Conservation (phyloP, 1,140 invertebrate genomes). For the Caenorhabditis brenneri region DNA sequence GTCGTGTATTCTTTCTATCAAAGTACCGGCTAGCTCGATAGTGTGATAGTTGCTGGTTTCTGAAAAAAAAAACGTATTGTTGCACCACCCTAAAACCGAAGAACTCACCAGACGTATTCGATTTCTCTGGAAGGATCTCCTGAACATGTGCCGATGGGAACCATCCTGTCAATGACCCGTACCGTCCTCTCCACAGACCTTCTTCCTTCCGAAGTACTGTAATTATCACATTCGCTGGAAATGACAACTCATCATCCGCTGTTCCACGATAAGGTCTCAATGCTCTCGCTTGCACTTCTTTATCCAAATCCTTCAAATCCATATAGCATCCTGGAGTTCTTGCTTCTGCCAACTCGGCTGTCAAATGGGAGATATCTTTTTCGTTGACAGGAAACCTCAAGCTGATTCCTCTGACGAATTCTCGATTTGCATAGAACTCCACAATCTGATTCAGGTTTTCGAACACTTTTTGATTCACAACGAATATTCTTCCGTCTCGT, state of each 20-base stretch:
- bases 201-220: conserved; percentile 62
- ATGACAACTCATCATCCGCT: conserved; percentile 58
- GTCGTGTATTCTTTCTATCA: conserved; percentile 57
- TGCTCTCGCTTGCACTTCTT: conserved; percentile 63
- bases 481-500: conserved; percentile 69
- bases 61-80: too few species aligned
- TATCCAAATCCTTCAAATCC: conserved; percentile 66
- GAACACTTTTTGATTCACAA: conserved; percentile 69
- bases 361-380: conserved; percentile 60
- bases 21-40: conserved; percentile 64
- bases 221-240: conserved; percentile 63
- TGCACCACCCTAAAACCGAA: not conserved
- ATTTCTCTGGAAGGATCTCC: conserved; percentile 54
- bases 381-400: conserved; percentile 68
- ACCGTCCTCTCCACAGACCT: conserved; percentile 66
- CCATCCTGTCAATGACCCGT: conserved; percentile 62
- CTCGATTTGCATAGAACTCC: conserved; percentile 63
- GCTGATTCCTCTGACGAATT: conserved; percentile 68
- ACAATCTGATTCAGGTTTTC: conserved; percentile 70
- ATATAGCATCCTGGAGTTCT: conserved; percentile 65
- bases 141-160: conserved; percentile 67
- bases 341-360: conserved; percentile 32
- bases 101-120: not conserved
- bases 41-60: conserved; percentile 62
- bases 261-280: conserved; percentile 60